Evolutionary conservation across 2,888 invertebrate genomes (phyloP), one percentile per base, ranked within the genome.

Genomic region (Plagodis dolabraria): DNA sequence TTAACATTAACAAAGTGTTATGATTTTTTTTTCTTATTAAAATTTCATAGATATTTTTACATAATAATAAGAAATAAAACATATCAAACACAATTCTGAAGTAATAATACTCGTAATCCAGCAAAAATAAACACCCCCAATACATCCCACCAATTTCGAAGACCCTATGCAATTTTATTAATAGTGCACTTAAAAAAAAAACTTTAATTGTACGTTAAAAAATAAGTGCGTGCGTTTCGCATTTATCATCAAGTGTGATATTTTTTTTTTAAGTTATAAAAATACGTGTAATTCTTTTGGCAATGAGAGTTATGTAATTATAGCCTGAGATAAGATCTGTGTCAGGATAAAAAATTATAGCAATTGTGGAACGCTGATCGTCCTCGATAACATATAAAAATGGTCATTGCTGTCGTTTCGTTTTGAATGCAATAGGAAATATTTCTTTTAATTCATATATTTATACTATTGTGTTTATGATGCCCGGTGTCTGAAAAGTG

Each of bases 301-400:
- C 46, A 52, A 51, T 45, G 45, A 53, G 46, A 38, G 38, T 53
- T 46, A 46, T 53, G 53, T 38, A 53, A 53, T 53, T 53, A 53
- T 35, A 38, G 46, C 51, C 36, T 36, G 22, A 6, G 53, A 53
- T 46, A 53, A 36, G 46, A 53, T 53, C 53, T 4, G 34, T 5
- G 43, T 7, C 4, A 5, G 36, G 38, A 53, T 53, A 53, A 53
- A 38, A 53, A 53, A 53, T 46, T 45, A 46, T 38, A 9, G 45
- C 22, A 33, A 45, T 50, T 33, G 42, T 33, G n/a, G n/a, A 51
- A 45, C 22, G 46, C 7, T 36, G 34, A 40, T 46, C 44, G 22
- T 43, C 9, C 10, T 35, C 22, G 43, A 42, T 42, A 42, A 49
- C 49, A 51, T 46, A 48, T 33, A 43, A 52, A 48, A 53, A 44